Evolutionary conservation across 2,113 vertebrate species (phyloP), one percentile per base, ranked within the genome.

Genomic region (Chaetorhynchus papuensis): DNA sequence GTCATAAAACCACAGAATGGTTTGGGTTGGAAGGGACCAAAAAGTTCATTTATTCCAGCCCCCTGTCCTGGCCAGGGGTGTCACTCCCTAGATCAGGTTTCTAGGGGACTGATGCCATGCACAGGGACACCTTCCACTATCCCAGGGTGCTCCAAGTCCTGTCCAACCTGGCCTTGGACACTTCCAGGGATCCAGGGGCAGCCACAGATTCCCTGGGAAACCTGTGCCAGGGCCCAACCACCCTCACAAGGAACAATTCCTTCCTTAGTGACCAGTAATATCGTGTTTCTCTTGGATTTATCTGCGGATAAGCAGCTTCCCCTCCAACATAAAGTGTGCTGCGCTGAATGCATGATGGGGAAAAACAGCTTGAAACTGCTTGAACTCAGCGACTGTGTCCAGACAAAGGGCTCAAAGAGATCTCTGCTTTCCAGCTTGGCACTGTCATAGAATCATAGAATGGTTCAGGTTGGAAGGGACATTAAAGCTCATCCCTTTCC

Each of bases 401-500:
- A 66, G 6, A 17, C 21, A 30, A 1, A 1, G 41, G 6, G 50
- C 39, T 56, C 42, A 49, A 33, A 50, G 49, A 76, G 9, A 26
- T 22, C 31, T 59, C 18, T 70, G 23, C 22, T 63, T 42, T 66
- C 45, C 45, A 72, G 6, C 15, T 50, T 75, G 47, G 8, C 9
- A 21, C 2, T 68, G 10, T 10, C 19, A 16, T 8, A 16, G 30
- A 37, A 49, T 37, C 13, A 33, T 1, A 1, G 22, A 49, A 56
- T 35, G 14, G 7, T 42, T 49, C 6, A 6, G 27, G 8, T 12
- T 39, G 13, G 60, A 37, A 39, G 3, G 1, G 19, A 45, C 15
- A 3, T 10, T 74, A 66, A 24, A 44, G 4, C 2, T 21, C 49
- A 35, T 49, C 41, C 11, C 0, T 0, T 54, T 47, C 26, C 10